Percentiles rank a stretch among this genome's conserved stretches.
Conservation (phyloP, 2,888 invertebrate species). For the Plutella xylostella region DNA sequence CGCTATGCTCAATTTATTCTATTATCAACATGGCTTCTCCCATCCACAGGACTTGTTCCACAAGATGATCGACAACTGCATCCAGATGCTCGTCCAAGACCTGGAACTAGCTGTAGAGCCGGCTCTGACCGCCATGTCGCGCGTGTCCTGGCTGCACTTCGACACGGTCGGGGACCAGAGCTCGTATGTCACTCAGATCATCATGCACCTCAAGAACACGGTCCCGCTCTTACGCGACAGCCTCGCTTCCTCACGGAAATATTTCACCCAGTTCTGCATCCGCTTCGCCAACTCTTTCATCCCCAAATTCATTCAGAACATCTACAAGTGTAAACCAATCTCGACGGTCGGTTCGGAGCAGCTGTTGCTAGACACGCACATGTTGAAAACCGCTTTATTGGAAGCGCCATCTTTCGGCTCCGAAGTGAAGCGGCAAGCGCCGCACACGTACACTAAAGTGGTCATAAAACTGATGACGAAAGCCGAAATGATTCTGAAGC, state of each 20-base stretch:
- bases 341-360: slow-evolving; percentile 95
- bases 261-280: slow-evolving; percentile 97
- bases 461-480: slow-evolving; percentile 94
- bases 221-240: slow-evolving; percentile 92
- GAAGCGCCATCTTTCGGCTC: slow-evolving; percentile 95
- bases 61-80: slow-evolving; percentile 85
- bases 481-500: slow-evolving; percentile 98
- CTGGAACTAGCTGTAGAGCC: slow-evolving; percentile 95
- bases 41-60: slow-evolving; percentile 91
- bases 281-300: slow-evolving; percentile 96
- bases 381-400: slow-evolving; percentile 92
- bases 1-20: no score
- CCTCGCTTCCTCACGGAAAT: slow-evolving; percentile 91
- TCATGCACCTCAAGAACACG: slow-evolving; percentile 85
- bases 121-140: slow-evolving; percentile 91
- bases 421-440: slow-evolving; percentile 88
- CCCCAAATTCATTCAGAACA: slow-evolving; percentile 90
- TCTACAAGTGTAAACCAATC: slow-evolving; percentile 92
- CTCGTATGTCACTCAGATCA: slow-evolving; percentile 91
- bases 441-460: slow-evolving; percentile 82
- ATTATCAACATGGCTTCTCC: background rate
- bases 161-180: slow-evolving; percentile 98
- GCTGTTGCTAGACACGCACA: slow-evolving; percentile 91
- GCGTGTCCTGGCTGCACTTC: slow-evolving; percentile 93
- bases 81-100: slow-evolving; percentile 91